Evolutionary conservation across 2,888 invertebrate genomes (phyloP), one percentile per base, ranked within the genome.

Genomic region (Lypha dubia): DNA sequence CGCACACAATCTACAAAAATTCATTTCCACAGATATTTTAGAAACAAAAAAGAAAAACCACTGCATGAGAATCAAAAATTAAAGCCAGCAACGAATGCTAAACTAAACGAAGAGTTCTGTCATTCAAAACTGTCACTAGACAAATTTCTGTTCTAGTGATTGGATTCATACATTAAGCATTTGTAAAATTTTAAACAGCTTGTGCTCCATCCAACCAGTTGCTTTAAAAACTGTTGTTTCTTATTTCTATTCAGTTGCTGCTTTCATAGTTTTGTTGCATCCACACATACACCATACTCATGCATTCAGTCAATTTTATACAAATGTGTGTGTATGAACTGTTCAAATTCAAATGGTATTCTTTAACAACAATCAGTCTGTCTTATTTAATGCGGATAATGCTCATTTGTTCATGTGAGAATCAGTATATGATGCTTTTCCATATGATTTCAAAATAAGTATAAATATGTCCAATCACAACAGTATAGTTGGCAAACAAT

Each of bases 71-170:
- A 58, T 49, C 11, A 63, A 11, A 67, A 60, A n/a, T n/a, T n/a
- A n/a, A 49, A 6, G 49, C 17, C 49, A 49, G 20, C 70, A 58
- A 46, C 46, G n/a, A n/a, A n/a, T n/a, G 32, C 63, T 46, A 62
- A 76, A 67, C 68, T 35, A 46, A 73, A 77, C 67, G 20, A 68
- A 88, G 87, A 79, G 87, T 85, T 81, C 87, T 89, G 90, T 89
- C 90, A 90, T 81, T 90, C 89, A 90, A 90, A 90, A 89, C 90
- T 90, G 90, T 89, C 90, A 89, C 85, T 86, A 89, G 89, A 90
- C 90, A 90, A 90, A 90, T 90, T 79, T 89, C 89, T 86, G 88
- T 67, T 74, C 70, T 79, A 73, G 68, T 86, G 86, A 86, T 85
- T 86, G 85, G 79, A 86, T 84, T 70, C 84, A 86, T 84, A 67